These are phyloP conservation scores for Capitella teleta DNA, from an alignment of 1,140 invertebrate species.

Conservation along the genomic window DNA sequence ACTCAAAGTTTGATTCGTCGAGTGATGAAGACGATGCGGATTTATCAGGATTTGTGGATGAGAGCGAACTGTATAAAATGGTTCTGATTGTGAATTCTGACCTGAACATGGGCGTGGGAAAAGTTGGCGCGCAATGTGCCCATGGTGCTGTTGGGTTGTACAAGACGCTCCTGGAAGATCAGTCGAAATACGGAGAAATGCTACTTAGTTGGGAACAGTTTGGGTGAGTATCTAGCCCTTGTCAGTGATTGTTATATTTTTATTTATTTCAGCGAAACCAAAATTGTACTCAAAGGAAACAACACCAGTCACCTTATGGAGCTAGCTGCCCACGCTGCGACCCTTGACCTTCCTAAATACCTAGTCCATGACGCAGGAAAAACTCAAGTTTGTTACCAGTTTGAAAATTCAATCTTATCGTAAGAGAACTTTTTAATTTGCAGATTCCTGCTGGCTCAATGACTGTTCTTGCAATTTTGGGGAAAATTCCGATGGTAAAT, in stretches of 20 bases:
- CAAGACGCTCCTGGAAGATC: constrained; percentile 39
- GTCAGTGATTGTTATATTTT: too few relatives aligned
- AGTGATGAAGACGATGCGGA: too few relatives aligned
- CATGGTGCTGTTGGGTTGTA: constrained; percentile 52
- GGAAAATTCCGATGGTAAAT: too few relatives aligned
- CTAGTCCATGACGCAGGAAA: constrained; percentile 52
- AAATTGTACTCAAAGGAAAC: constrained; percentile 52
- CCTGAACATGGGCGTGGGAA: constrained; percentile 53
- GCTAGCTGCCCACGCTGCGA: constrained; percentile 45
- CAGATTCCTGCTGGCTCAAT: too few relatives aligned
- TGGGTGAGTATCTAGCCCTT: constrained; percentile 46
- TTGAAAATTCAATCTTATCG: too few relatives aligned
- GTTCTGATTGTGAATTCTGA: constrained; percentile 51
- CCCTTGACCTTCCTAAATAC: constrained; percentile 45
- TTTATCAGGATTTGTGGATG: too few relatives aligned
- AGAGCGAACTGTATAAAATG: background rate
- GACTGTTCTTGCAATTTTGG: too few relatives aligned
- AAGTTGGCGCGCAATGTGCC: constrained; percentile 54
- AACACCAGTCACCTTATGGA: constrained; percentile 47
- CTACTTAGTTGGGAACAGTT: constrained; percentile 46
- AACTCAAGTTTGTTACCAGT: constrained; percentile 47
- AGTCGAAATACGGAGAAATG: constrained; percentile 41
- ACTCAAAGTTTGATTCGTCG: too few relatives aligned
- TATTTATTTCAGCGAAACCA: constrained; percentile 46
- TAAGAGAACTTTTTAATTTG: too few relatives aligned